Evolutionary conservation across 1,140 invertebrate genomes (phyloP).

Genomic region (Papilio machaon): DNA sequence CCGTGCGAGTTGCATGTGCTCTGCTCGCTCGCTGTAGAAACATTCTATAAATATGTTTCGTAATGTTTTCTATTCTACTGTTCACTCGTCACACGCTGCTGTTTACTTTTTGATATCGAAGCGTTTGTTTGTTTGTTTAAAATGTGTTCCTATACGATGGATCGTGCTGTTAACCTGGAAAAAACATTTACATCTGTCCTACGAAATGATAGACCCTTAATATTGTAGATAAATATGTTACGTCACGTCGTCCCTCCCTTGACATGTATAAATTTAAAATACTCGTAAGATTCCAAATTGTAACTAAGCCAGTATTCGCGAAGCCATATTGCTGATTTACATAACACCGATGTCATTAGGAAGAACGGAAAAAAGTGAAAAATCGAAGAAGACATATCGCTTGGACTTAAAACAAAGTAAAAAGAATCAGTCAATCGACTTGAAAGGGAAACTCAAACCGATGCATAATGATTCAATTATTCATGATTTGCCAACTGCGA

Average conservation of each 20-base stretch:
- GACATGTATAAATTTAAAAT: neutral
- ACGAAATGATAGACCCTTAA: neutral
- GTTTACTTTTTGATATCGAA: conserved; percentile 5
- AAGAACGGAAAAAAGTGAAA: neutral
- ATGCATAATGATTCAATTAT: conserved; percentile 23
- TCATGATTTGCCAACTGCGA: conserved; percentile 7
- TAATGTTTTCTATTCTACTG: conserved; percentile 20
- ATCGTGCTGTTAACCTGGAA: neutral
- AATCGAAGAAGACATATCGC: conserved; percentile 12
- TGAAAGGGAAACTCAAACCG: conserved; percentile 17
- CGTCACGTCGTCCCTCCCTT: no score
- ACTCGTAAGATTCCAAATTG: neutral
- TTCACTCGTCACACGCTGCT: conserved; percentile 11
- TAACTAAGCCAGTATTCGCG: neutral
- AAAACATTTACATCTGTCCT: neutral
- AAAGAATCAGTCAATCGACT: conserved; percentile 19
- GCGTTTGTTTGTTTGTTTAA: conserved; percentile 7
- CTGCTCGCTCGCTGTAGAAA: neutral
- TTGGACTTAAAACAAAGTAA: neutral
- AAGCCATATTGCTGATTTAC: neutral
- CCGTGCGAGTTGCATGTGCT: neutral
- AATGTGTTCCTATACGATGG: neutral
- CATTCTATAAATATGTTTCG: conserved; percentile 11
- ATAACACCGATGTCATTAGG: neutral
- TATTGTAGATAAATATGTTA: neutral